Evolutionary conservation across 2,888 invertebrate species (phyloP).

Genomic region (Cheilosia scutellata): DNA sequence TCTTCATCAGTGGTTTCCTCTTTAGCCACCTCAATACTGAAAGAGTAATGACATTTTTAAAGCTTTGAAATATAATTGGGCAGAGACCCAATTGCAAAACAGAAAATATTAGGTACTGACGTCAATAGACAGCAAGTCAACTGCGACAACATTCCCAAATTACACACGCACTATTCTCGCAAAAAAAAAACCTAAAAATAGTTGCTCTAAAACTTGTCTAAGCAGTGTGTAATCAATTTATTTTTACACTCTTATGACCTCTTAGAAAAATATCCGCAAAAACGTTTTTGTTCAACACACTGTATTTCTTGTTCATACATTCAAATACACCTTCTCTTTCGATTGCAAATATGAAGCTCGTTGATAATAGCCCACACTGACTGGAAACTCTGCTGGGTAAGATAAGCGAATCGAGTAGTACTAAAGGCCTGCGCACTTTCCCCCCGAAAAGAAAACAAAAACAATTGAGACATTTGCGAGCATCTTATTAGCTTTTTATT

Average conservation of each 20-base stretch:
- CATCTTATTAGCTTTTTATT: conserved; percentile 32
- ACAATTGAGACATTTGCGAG: conserved; percentile 9
- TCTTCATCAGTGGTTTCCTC: no score
- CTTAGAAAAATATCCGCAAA: background rate
- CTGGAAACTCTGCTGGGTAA: conserved; percentile 13
- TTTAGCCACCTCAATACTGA: no score
- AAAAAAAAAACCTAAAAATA: no score
- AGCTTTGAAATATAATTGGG: no score
- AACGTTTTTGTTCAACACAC: conserved; percentile 12
- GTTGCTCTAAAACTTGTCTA: no score
- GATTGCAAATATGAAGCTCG: conserved; percentile 27
- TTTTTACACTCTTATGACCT: background rate
- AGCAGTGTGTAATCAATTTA: background rate
- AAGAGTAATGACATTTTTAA: no score
- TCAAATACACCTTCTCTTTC: conserved; percentile 11
- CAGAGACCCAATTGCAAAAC: no score
- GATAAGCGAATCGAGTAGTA: conserved; percentile 44
- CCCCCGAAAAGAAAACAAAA: conserved; percentile 5
- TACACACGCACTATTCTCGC: no score
- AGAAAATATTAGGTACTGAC: no score
- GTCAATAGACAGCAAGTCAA: no score
- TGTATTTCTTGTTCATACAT: conserved; percentile 24
- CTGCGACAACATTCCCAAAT: no score
- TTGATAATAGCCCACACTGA: conserved; percentile 29
- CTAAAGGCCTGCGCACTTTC: conserved; percentile 43